A percentile compares a stretch with the other conserved stretches of the same genome.
These are phyloP conservation scores for Acronicta leporina DNA, from an alignment of 2,888 invertebrate genomes.

Conservation along the genomic window DNA sequence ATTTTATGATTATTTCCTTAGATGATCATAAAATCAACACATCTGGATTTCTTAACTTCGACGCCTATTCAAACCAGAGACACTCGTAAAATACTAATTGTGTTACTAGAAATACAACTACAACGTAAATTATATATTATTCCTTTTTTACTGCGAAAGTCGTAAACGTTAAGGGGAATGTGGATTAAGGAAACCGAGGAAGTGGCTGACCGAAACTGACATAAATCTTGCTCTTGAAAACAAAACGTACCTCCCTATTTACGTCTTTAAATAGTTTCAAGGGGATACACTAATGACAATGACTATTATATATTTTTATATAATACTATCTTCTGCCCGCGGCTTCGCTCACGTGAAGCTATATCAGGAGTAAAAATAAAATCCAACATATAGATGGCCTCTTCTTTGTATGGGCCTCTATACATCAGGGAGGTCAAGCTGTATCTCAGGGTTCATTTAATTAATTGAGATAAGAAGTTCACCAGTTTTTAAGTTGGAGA, in stretches of 20 bases:
- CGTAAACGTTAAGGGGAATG: constrained; percentile 23
- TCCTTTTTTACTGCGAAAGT: constrained; percentile 32
- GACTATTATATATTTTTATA: too few species aligned
- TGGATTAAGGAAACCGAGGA: constrained; percentile 21
- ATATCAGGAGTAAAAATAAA: too few species aligned
- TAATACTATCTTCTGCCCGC: too few species aligned
- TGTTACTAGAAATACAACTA: constrained; percentile 36
- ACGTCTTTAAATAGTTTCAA: constrained; percentile 13
- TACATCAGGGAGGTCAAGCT: too few species aligned
- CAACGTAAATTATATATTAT: constrained; percentile 32
- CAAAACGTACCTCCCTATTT: constrained; percentile 3
- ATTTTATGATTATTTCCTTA: too few species aligned
- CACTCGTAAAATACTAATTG: constrained; percentile 20
- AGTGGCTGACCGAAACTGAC: constrained; percentile 16
- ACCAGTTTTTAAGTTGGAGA: too few species aligned
- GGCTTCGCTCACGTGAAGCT: too few species aligned
- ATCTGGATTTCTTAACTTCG: constrained; percentile 36
- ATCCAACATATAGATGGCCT: too few species aligned
- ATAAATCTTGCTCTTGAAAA: constrained; percentile 34
- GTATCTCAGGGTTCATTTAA: too few species aligned
- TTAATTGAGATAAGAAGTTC: too few species aligned
- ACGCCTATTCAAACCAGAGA: constrained; percentile 9
- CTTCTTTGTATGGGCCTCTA: too few species aligned
- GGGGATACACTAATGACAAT: neutral
- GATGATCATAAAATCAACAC: constrained; percentile 42